Conservation (phyloP, 53 echinoderm and acorn worm genomes). For the Luidia sarsii region DNA sequence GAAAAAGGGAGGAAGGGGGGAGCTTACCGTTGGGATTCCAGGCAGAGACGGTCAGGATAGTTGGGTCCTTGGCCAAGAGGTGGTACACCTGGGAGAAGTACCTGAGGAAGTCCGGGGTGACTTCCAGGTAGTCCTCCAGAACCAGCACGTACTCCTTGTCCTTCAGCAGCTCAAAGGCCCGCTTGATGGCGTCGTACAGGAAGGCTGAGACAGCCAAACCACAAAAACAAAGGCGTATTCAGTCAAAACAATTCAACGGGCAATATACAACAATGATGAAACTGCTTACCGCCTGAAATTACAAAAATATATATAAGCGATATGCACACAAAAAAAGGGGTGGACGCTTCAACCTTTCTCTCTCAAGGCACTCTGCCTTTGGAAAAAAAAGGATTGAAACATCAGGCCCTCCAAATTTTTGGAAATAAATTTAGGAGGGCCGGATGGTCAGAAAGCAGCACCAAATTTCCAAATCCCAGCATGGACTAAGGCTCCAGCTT, state of each 20-base stretch:
- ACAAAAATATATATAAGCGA: no score
- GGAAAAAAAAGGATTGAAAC: no score
- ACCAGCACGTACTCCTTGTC: slow-evolving; percentile 73
- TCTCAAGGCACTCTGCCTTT: no score
- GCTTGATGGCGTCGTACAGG: slow-evolving; percentile 61
- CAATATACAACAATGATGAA: not conserved
- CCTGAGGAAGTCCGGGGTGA: slow-evolving; percentile 90
- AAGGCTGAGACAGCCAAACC: slow-evolving; percentile 9
- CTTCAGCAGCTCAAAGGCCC: slow-evolving; percentile 56
- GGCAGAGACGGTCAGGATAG: slow-evolving; percentile 79
- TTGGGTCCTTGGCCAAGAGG: slow-evolving; percentile 73
- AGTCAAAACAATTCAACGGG: not conserved
- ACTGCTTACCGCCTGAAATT: not conserved
- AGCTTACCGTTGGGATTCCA: slow-evolving; percentile 95
- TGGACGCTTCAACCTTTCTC: no score
- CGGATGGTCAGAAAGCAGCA: no score
- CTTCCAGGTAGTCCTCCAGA: slow-evolving; percentile 80
- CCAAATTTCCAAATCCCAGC: no score
- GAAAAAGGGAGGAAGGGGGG: no score
- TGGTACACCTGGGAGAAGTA: slow-evolving; percentile 93
- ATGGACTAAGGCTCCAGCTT: no score
- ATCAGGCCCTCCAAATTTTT: no score
- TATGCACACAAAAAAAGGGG: no score
- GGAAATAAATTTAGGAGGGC: no score
- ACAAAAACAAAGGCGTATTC: not conserved